Evolutionary conservation across 2,888 invertebrate genomes (phyloP), one percentile per base, ranked within the genome.

Genomic region (Auanema freiburgensis): DNA sequence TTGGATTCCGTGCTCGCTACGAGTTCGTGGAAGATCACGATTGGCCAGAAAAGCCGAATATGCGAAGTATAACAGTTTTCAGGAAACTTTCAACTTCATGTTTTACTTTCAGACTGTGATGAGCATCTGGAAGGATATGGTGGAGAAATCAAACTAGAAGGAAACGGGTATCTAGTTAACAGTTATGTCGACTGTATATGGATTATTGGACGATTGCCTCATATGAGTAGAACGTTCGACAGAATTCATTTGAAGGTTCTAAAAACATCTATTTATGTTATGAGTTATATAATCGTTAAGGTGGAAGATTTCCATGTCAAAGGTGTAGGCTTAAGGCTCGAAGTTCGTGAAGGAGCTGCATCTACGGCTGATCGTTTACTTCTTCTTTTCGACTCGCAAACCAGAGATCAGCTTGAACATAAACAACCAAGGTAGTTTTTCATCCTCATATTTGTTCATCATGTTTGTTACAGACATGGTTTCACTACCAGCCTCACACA

Each of bases 331-430:
- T 52, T 76, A 16, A 53, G 62, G 14, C 80, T 90, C 46, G 87
- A 87, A 5, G 86, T 91, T n/a, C 86, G 88, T 18, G 88, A 90
- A 81, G 90, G 90, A 2, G 86, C 88, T 50, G 90, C 89, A 0
- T 90, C 90, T 0, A 88, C 88, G 66, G 86, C 88, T 4, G 84
- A 87, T 40, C 85, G 88, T 6, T 84, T 90, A 16, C 54, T 79
- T 11, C 16, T 63, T 24, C 59, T 72, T 6, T 63, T 60, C 51
- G 77, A 70, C 25, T 57, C 58, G 40, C 69, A 68, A 23, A 61
- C 64, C 14, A 56, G 56, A 18, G 59, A 66, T 14, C 63, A 74
- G 44, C 59, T 77, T 21, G 64, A 61, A 14, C 58, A 66, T 12
- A 63, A 67, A 23, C 77, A 77, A 50, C 72, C 75, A n/a, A 44